These are phyloP conservation scores for Dendrophyllia cribrosa DNA, from an alignment of 64 coral and sea anemone species.

Conservation along the genomic window DNA sequence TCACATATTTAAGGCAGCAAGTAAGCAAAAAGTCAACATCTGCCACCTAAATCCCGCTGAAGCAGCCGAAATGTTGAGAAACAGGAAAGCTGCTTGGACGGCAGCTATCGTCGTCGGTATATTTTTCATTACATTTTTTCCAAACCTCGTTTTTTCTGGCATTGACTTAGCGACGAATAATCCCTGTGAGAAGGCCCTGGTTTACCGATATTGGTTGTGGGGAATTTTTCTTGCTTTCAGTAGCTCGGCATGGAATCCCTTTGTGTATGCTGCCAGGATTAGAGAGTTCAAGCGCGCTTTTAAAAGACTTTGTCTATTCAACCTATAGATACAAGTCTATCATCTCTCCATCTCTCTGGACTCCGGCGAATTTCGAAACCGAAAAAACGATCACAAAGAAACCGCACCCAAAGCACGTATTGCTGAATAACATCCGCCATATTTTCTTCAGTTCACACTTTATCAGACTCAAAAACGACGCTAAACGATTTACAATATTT, in stretches of 20 bases:
- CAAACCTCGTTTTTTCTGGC: slow-evolving; percentile 60
- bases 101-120: slow-evolving; percentile 54
- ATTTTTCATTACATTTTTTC: slow-evolving; percentile 55
- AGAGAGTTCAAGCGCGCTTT: slow-evolving; percentile 53
- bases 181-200: slow-evolving; percentile 9
- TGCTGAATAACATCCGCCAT: no score
- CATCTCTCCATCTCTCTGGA: no score
- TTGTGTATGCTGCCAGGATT: slow-evolving; percentile 63
- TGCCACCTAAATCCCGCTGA: not conserved
- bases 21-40: slow-evolving; percentile 26
- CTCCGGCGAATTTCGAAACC: no score
- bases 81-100: slow-evolving; percentile 62
- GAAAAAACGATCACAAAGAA: no score
- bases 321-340: no score
- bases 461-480: no score
- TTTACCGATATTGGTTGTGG: slow-evolving; percentile 78
- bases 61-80: slow-evolving; percentile 18
- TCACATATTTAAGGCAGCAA: slow-evolving; percentile 56
- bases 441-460: no score
- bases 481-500: no score
- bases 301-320: not conserved
- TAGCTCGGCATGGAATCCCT: slow-evolving; percentile 63
- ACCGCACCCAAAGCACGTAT: no score
- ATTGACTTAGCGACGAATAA: slow-evolving; percentile 39
- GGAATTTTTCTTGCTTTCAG: slow-evolving; percentile 68